phyloP scores from a whole-genome alignment of 2,888 invertebrate genomes.

The Eupeodes luniger region DNA sequence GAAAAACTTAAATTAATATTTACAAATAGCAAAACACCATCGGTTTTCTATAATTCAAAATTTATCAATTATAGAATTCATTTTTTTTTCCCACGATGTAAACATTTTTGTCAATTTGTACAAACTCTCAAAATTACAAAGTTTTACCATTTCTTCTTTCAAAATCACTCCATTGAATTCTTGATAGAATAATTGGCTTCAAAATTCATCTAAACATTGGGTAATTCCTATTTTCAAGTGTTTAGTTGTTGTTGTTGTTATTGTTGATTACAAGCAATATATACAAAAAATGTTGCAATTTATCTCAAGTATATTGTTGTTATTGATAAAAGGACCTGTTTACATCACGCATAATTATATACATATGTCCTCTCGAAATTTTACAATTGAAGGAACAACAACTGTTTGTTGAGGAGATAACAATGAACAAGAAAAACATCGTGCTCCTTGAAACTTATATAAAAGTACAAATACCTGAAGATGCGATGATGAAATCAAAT shows the following conservation, averaged over 20 bases:
- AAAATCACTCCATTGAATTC: background rate
- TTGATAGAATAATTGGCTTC: conserved; percentile 64
- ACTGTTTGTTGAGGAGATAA: conserved; percentile 29
- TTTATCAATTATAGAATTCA: no score
- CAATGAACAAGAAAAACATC: conserved; percentile 15
- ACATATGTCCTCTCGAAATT: background rate
- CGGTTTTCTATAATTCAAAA: no score
- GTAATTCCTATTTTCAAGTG: conserved; percentile 40
- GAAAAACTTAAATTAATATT: no score
- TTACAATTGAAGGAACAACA: background rate
- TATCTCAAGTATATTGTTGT: background rate
- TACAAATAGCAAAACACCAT: no score
- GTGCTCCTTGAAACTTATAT: background rate
- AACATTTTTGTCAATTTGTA: no score
- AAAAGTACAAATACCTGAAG: conserved; percentile 33
- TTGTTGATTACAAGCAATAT: background rate
- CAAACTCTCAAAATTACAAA: no score
- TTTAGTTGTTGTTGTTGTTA: background rate
- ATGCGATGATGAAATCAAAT: conserved; percentile 55
- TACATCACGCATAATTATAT: background rate
- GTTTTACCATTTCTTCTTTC: no score
- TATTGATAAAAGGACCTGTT: conserved; percentile 40
- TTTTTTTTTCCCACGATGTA: no score
- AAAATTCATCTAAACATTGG: conserved; percentile 6
- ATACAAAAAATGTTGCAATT: conserved; percentile 33